Evolutionary conservation across 2,797 vertebrate genomes (phyloP), one percentile per base, ranked within the genome.

Genomic region (Acanthurus lineatus): DNA sequence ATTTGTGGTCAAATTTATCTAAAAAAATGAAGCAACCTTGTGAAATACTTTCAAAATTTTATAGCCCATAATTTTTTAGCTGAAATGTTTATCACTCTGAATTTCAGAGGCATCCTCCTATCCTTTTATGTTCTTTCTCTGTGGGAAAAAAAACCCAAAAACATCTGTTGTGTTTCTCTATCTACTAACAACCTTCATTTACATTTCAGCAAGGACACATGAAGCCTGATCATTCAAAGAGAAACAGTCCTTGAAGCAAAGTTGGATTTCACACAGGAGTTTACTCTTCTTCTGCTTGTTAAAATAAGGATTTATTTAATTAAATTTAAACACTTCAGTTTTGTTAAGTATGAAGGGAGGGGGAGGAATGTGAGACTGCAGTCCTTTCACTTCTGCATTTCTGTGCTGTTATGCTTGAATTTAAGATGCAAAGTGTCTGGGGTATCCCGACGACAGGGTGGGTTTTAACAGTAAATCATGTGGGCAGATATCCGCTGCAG

Each of bases 361-460:
- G 72, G 70, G 68, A 82, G 51, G 66, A 71, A 12, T 59, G 68
- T 65, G 44, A 44, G 48, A 7, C 5, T 59, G 47, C 66, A 75
- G 77, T 77, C 67, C 48, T 77, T 16, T 61, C 35, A 59, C 70
- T 75, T 75, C 76, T 58, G 38, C 62, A 69, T 71, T 76, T 58
- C 28, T 52, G 3, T 28, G 11, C 22, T 48, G 19, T 56, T 70
- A 4, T 22, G 3, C 9, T 69, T 73, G 63, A 45, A 77, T 74
- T 72, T 17, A 12, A 47, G 16, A 20, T 22, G 42, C 10, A 9
- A 20, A 35, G 48, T 47, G 74, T 73, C 28, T 16, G 19, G 9
- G 53, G 56, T 51, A n/a, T 69, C 45, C 63, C 54, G 54, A 77
- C 14, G 22, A 9, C 51, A 25, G 16, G 48, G 64, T 14, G 35